Evolutionary conservation across 1,140 invertebrate species (phyloP).

Genomic region (Trichonephila clavata): DNA sequence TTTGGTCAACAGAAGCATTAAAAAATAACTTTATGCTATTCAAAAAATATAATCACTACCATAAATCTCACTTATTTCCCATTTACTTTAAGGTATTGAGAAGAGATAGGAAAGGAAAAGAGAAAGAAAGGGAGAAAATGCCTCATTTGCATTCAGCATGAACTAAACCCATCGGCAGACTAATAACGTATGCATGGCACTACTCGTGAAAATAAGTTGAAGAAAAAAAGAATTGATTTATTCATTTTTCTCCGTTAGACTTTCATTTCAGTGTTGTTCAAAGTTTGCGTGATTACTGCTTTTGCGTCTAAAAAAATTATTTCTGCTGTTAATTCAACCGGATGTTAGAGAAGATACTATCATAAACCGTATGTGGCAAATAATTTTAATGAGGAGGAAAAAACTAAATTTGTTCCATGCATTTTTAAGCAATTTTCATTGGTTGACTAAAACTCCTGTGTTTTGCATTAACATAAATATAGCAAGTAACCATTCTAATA

Average conservation of each 20-base stretch:
- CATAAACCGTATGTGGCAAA: not conserved
- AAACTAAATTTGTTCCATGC: not conserved
- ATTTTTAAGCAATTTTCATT: not conserved
- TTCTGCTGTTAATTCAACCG: not conserved
- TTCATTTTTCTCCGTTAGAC: slow-evolving; percentile 22
- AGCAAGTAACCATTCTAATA: too few species aligned
- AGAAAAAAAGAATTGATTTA: not conserved
- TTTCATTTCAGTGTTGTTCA: not conserved
- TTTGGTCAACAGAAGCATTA: not conserved
- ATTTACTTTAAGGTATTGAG: slow-evolving; percentile 1
- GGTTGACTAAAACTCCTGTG: too few species aligned
- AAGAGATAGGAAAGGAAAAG: not conserved
- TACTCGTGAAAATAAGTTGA: not conserved
- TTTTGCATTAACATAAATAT: too few species aligned
- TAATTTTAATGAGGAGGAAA: slow-evolving; percentile 12
- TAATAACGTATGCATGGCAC: not conserved
- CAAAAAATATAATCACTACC: not conserved
- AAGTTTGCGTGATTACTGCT: not conserved
- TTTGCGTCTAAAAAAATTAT: not conserved
- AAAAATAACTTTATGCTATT: not conserved
- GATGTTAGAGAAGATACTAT: slow-evolving; percentile 8
- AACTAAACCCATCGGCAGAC: not conserved
- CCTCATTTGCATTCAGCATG: slow-evolving; percentile 1
- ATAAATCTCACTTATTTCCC: slow-evolving; percentile 19
- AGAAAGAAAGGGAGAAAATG: not conserved